Percentiles rank a stretch among this genome's conserved stretches.
Evolutionary conservation across 1,140 invertebrate species (phyloP).

Genomic region (Bradynema listronoti): DNA sequence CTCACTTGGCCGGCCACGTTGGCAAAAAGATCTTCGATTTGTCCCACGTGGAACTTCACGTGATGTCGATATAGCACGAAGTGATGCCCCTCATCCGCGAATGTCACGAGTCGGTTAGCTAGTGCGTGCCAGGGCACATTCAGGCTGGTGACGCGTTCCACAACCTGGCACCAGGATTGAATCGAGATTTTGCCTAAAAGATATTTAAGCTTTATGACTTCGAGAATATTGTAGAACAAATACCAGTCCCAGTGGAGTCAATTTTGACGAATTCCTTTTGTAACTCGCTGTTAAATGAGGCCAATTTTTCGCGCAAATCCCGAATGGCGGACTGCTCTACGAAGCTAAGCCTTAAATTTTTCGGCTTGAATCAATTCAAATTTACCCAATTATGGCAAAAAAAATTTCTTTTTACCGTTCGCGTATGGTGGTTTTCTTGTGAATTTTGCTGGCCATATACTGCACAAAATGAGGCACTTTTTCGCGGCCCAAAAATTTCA

Average conservation of each 20-base stretch:
- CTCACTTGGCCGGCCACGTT: not conserved
- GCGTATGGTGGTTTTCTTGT: slow-evolving; percentile 68
- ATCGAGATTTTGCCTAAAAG: slow-evolving; percentile 48
- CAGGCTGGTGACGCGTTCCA: slow-evolving; percentile 46
- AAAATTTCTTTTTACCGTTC: too few relatives aligned
- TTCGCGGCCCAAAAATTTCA: slow-evolving; percentile 69
- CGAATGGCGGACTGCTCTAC: slow-evolving; percentile 74
- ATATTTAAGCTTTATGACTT: not conserved
- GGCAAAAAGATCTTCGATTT: slow-evolving; percentile 8
- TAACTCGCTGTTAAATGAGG: slow-evolving; percentile 66
- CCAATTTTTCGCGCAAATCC: slow-evolving; percentile 70
- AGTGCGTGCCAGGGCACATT: slow-evolving; percentile 51
- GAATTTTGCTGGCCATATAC: slow-evolving; percentile 67
- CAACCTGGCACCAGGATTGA: slow-evolving; percentile 47
- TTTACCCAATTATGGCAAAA: too few relatives aligned
- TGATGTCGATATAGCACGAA: slow-evolving; percentile 47
- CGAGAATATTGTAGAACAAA: not conserved
- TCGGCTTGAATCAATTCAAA: too few relatives aligned
- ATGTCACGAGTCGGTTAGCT: slow-evolving; percentile 44
- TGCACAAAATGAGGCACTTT: slow-evolving; percentile 74
- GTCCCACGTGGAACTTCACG: slow-evolving; percentile 30
- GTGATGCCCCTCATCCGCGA: slow-evolving; percentile 46
- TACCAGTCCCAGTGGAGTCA: slow-evolving; percentile 70
- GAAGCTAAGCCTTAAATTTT: slow-evolving; percentile 70
- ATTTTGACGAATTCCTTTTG: slow-evolving; percentile 68